Percentiles rank a stretch among this genome's conserved stretches.
phyloP scores from a whole-genome alignment of 2,113 vertebrate species.

The Pituophis catenifer region DNA sequence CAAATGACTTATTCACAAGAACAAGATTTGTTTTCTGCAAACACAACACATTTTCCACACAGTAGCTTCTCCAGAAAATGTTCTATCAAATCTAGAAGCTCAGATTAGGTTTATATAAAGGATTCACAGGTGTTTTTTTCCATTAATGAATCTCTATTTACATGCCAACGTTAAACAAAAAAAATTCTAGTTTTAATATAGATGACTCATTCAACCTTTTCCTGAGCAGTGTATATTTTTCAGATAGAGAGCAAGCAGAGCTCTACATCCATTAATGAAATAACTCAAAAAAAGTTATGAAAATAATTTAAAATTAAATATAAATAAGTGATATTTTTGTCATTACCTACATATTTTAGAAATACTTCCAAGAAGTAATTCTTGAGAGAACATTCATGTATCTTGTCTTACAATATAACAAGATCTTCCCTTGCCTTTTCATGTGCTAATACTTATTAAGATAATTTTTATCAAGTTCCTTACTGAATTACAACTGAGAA shows the following conservation, averaged over 20 bases:
- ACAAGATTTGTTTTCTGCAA: background rate
- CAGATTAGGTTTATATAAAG: background rate
- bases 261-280: slow-evolving; percentile 2
- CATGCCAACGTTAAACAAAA: background rate
- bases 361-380: background rate
- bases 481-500: slow-evolving; percentile 10
- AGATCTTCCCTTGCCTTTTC: background rate
- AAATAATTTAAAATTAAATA: background rate
- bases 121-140: background rate
- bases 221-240: background rate
- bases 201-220: background rate
- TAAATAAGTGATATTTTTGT: background rate
- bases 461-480: background rate
- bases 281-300: background rate
- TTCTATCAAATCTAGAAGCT: background rate
- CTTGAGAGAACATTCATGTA: background rate
- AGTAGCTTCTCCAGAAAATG: background rate
- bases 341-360: slow-evolving; percentile 23
- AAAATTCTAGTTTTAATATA: background rate
- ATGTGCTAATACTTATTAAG: background rate
- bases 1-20: background rate
- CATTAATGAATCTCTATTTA: slow-evolving; percentile 2
- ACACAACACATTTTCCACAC: background rate
- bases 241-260: background rate
- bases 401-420: background rate